Percentiles rank a stretch among this genome's conserved stretches.
phyloP scores from a whole-genome alignment of 2,888 invertebrate species.

The Catocala nupta region DNA sequence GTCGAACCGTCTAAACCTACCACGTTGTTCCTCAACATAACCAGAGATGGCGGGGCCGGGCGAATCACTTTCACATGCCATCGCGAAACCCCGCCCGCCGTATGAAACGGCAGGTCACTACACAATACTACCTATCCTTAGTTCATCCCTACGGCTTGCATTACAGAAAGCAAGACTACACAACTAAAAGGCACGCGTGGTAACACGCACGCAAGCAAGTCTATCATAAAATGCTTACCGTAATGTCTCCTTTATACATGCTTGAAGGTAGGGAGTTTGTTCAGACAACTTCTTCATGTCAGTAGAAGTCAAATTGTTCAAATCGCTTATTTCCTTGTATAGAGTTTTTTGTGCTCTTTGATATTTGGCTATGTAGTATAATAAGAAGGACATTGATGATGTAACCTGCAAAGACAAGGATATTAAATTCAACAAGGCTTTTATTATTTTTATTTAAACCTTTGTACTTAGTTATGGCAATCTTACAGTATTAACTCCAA shows the following conservation, averaged over 20 bases:
- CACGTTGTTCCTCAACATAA: too few species aligned
- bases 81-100: too few species aligned
- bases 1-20: too few species aligned
- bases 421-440: background rate
- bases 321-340: slow-evolving; percentile 86
- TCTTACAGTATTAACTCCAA: slow-evolving; percentile 89
- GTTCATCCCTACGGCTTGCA: too few species aligned
- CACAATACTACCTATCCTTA: too few species aligned
- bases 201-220: too few species aligned
- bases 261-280: slow-evolving; percentile 86
- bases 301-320: slow-evolving; percentile 53
- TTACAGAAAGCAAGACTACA: too few species aligned
- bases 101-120: too few species aligned
- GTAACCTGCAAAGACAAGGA: slow-evolving; percentile 76
- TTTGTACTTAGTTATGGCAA: background rate
- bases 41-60: too few species aligned
- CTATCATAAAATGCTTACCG: slow-evolving; percentile 68
- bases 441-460: background rate
- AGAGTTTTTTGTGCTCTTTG: slow-evolving; percentile 88
- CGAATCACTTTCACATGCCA: too few species aligned
- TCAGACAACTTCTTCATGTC: slow-evolving; percentile 64
- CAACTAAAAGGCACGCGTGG: too few species aligned
- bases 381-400: slow-evolving; percentile 88
- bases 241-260: slow-evolving; percentile 89
- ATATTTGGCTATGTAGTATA: slow-evolving; percentile 90